These are phyloP conservation scores for Agonum fuliginosum DNA, from an alignment of 2,888 invertebrate genomes.

Conservation along the genomic window DNA sequence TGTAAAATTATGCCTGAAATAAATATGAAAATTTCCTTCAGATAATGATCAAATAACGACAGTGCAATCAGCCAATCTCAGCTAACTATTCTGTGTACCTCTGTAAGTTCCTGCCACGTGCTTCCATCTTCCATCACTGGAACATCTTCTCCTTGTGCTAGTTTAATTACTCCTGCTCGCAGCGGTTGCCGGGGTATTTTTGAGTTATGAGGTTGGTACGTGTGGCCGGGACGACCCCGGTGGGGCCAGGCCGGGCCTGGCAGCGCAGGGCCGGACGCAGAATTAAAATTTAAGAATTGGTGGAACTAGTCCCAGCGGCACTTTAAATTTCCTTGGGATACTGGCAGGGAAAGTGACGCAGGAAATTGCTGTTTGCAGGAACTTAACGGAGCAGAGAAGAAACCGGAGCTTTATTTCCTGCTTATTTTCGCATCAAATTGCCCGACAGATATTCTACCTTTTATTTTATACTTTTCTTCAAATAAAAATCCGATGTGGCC, in stretches of 20 bases:
- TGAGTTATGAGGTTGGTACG: constrained; percentile 32
- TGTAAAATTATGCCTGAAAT: background rate
- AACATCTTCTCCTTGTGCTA: background rate
- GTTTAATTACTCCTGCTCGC: constrained; percentile 35
- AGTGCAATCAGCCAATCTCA: no score
- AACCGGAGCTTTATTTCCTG: constrained; percentile 19
- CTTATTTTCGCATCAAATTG: no score
- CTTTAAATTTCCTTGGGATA: constrained; percentile 41
- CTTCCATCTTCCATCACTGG: background rate
- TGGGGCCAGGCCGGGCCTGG: constrained; percentile 1
- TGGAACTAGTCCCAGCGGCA: constrained; percentile 43
- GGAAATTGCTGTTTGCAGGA: constrained; percentile 16
- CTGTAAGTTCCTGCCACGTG: background rate
- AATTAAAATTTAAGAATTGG: constrained; percentile 56
- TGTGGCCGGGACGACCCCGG: constrained; percentile 27
- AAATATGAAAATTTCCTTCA: background rate
- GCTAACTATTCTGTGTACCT: background rate
- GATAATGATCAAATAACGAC: background rate
- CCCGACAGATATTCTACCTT: no score
- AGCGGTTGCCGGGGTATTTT: constrained; percentile 27
- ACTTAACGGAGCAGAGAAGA: no score
- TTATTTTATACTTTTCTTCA: no score
- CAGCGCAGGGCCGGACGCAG: constrained; percentile 31
- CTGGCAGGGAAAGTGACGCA: constrained; percentile 34
- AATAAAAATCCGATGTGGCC: no score